Evolutionary conservation across 2,888 invertebrate species (phyloP).

Genomic region (Heteromyza rotundicornis): DNA sequence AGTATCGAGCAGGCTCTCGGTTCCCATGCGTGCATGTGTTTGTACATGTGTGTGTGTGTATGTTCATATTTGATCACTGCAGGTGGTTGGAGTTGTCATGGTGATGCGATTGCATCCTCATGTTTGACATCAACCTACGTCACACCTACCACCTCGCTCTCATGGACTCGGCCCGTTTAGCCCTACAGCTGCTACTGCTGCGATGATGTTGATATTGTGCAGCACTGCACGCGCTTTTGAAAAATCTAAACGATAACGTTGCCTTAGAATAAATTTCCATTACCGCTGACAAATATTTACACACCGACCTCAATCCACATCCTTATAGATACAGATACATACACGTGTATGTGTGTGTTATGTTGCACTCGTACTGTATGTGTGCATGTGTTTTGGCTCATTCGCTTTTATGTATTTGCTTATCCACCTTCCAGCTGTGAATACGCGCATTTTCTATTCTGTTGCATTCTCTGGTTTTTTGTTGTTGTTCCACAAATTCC

Average conservation of each 20-base stretch:
- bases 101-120: too few species aligned
- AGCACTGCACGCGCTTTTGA: constrained; percentile 31
- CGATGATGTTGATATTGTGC: too few species aligned
- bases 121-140: too few species aligned
- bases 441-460: not conserved
- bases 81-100: constrained; percentile 37
- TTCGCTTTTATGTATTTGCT: not conserved
- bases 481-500: too few species aligned
- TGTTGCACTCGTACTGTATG: too few species aligned
- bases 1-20: too few species aligned
- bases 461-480: not conserved
- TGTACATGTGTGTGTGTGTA: constrained; percentile 5
- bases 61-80: constrained; percentile 38
- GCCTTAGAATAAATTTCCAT: constrained; percentile 52
- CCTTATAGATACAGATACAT: constrained; percentile 32
- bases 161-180: too few species aligned
- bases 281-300: constrained; percentile 57
- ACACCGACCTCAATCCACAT: constrained; percentile 57
- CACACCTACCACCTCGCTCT: too few species aligned
- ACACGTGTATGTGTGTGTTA: constrained; percentile 10
- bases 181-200: too few species aligned
- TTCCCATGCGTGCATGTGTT: too few species aligned
- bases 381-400: too few species aligned
- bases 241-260: not conserved
- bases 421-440: not conserved